Evolutionary conservation across 2,888 invertebrate genomes (phyloP).

Genomic region (Leucania comma): DNA sequence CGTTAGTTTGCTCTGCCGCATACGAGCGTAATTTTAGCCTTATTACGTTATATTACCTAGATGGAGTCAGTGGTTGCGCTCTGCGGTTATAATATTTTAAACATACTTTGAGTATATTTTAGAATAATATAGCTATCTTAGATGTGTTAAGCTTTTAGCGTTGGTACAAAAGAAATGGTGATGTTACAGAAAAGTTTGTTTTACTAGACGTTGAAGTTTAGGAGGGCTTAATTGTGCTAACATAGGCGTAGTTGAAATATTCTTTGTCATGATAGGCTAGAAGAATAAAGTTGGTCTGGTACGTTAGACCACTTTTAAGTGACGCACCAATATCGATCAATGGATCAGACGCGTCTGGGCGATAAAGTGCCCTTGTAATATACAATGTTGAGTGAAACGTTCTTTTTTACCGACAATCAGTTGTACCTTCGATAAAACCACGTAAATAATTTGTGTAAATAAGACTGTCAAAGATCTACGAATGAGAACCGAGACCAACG

Average conservation of each 20-base stretch:
- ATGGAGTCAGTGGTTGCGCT: slow-evolving; percentile 36
- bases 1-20: slow-evolving; percentile 45
- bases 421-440: too few species aligned
- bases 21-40: slow-evolving; percentile 43
- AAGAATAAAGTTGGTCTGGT: not conserved
- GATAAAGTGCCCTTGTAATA: slow-evolving; percentile 41
- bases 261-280: not conserved
- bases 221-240: not conserved
- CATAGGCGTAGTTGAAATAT: slow-evolving; percentile 7
- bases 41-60: slow-evolving; percentile 48
- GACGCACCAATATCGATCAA: slow-evolving; percentile 24
- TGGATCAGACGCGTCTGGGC: slow-evolving; percentile 16
- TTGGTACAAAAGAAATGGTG: not conserved
- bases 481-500: too few species aligned
- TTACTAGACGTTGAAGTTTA: slow-evolving; percentile 12
- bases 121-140: slow-evolving; percentile 12
- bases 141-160: not conserved
- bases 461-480: too few species aligned
- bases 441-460: too few species aligned
- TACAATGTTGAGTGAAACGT: slow-evolving; percentile 22
- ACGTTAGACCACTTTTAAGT: slow-evolving; percentile 14
- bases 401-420: too few species aligned
- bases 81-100: slow-evolving; percentile 33
- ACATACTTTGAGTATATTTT: slow-evolving; percentile 15
- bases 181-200: slow-evolving; percentile 1